Evolutionary conservation across 2,888 invertebrate genomes (phyloP).

Genomic region (Tryphoninae sp.): DNA sequence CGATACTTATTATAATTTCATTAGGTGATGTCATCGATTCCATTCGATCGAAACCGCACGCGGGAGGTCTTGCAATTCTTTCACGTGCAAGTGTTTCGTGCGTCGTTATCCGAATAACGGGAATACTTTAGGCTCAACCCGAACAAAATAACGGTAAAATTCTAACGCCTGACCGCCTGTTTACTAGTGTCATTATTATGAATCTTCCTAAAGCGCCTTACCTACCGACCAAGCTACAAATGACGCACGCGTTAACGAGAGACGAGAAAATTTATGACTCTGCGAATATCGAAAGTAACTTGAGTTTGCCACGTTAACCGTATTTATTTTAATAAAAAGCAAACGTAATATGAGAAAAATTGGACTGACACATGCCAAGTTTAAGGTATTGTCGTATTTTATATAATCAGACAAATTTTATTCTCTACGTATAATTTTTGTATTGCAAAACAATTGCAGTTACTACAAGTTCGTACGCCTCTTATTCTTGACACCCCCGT

Average conservation of each 20-base stretch:
- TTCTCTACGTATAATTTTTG: not conserved
- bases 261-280: conserved; percentile 2
- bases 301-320: conserved; percentile 42
- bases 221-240: not conserved
- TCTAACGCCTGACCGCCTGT: not conserved
- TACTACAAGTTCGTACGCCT: not conserved
- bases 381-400: too few species aligned
- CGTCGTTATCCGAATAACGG: conserved; percentile 27
- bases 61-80: conserved; percentile 30
- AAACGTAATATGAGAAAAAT: too few species aligned
- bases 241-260: not conserved
- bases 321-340: not conserved
- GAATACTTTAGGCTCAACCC: not conserved
- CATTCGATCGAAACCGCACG: conserved; percentile 47
- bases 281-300: conserved; percentile 20
- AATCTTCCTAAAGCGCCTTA: too few species aligned
- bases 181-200: too few species aligned
- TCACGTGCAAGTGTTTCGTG: not conserved
- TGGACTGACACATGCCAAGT: too few species aligned
- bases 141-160: conserved; percentile 33
- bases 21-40: conserved; percentile 50
- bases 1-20: conserved; percentile 50
- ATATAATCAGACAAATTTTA: not conserved
- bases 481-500: not conserved
- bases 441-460: not conserved